Evolutionary conservation across 2,888 invertebrate genomes (phyloP), one percentile per base, ranked within the genome.

Genomic region (Brachyptera putata): DNA sequence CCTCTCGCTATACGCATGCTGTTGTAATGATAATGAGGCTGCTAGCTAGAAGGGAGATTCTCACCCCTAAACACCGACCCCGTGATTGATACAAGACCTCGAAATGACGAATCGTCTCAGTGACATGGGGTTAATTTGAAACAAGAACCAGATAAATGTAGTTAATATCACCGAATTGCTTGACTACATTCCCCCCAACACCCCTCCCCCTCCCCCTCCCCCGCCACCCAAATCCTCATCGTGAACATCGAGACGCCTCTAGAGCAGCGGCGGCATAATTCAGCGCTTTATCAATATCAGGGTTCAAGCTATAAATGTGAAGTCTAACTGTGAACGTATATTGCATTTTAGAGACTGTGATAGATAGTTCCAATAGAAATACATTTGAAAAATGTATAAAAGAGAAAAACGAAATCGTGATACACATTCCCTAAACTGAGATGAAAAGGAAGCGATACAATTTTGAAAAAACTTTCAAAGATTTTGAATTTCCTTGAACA

Each of bases 121-220:
- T 65, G 65, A 65, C 65, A 60, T 48, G 63, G 65, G 65, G 63
- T 65, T 63, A 65, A 63, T 65, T 65, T 63, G 63, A 65, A 65
- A 63, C 63, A 65, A 63, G 65, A 65, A 63, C 65, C 65, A 58
- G 65, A 63, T 61, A 65, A 65, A 65, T 65, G 65, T 61, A 62
- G 61, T 63, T 65, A 65, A 65, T 65, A 65, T 65, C 63, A 58
- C 61, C 43, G 61, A 62, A 64, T 63, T 56, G 64, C 58, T 56
- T 56, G 43, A 56, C 57, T 50, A 37, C 55, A 26, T 24, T 53
- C 59, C 26, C 49, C 37, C 56, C 59, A 22, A 60, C 36, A 53
- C 62, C 36, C 58, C 56, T 60, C 46, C 58, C 57, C n/a, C 25
- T 37, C 50, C 37, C 46, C 26, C 39, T 58, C 58, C 58, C 61